Conservation (phyloP, 2,888 invertebrate species). For the Mesoligia furuncula region DNA sequence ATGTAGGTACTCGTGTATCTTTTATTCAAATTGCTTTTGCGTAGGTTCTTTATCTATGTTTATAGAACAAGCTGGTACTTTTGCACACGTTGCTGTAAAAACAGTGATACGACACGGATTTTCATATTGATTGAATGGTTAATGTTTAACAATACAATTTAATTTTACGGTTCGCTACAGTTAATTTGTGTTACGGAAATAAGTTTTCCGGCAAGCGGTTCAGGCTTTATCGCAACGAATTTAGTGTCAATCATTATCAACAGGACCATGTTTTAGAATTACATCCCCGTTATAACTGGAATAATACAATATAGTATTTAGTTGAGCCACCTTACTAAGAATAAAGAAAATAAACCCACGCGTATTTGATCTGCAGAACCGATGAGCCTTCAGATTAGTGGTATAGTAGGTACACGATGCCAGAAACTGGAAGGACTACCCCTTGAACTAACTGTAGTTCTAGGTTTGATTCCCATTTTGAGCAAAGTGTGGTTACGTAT, state of each 20-base stretch:
- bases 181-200: conserved; percentile 74
- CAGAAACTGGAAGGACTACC: background rate
- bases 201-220: conserved; percentile 55
- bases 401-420: background rate
- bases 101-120: conserved; percentile 62
- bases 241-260: conserved; percentile 24
- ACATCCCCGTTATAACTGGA: background rate
- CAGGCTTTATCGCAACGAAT: conserved; percentile 32
- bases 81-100: conserved; percentile 35
- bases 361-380: background rate
- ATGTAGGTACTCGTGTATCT: conserved; percentile 25
- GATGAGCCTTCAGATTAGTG: background rate
- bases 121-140: conserved; percentile 67
- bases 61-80: conserved; percentile 14
- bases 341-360: background rate
- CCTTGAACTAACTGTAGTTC: background rate
- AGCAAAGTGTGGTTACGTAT: background rate
- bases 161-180: conserved; percentile 79
- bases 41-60: conserved; percentile 34
- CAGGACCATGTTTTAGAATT: background rate
- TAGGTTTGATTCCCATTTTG: background rate
- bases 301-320: background rate
- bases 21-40: conserved; percentile 28
- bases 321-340: too few relatives aligned
- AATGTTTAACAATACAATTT: conserved; percentile 71